These are phyloP conservation scores for Uria aalge DNA, from an alignment of 2,113 vertebrate species.

Conservation along the genomic window DNA sequence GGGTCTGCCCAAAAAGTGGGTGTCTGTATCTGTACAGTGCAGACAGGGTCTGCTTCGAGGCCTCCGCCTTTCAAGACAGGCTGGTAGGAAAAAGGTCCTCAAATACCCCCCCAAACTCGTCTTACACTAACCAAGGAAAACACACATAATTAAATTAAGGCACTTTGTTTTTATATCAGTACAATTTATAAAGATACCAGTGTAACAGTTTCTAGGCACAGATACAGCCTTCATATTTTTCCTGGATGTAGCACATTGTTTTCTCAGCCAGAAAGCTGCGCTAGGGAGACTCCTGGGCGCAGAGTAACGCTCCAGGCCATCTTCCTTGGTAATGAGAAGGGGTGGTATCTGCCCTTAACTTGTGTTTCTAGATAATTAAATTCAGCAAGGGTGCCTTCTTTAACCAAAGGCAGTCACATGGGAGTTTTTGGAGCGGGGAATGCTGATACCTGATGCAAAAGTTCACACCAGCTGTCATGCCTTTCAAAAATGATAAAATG, in stretches of 20 bases:
- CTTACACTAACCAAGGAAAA: slow-evolving; percentile 70
- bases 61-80: slow-evolving; percentile 20
- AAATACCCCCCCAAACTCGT: slow-evolving; percentile 16
- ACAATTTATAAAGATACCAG: slow-evolving; percentile 68
- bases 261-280: slow-evolving; percentile 74
- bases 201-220: slow-evolving; percentile 80
- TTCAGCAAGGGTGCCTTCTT: slow-evolving; percentile 51
- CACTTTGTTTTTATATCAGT: slow-evolving; percentile 67
- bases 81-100: slow-evolving; percentile 27
- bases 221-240: slow-evolving; percentile 67
- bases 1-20: not conserved
- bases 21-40: not conserved
- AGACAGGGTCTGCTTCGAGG: not conserved
- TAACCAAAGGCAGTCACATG: slow-evolving; percentile 53
- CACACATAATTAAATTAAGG: slow-evolving; percentile 65
- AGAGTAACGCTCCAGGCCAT: slow-evolving; percentile 40
- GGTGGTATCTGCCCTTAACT: slow-evolving; percentile 49
- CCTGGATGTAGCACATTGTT: slow-evolving; percentile 68
- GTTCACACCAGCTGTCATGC: slow-evolving; percentile 10
- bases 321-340: slow-evolving; percentile 55
- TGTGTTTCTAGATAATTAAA: slow-evolving; percentile 70
- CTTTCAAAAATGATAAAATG: slow-evolving; percentile 19
- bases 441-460: slow-evolving; percentile 25
- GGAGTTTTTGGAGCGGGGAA: slow-evolving; percentile 44
- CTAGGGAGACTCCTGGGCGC: slow-evolving; percentile 60